Evolutionary conservation across 2,113 vertebrate genomes (phyloP), one percentile per base, ranked within the genome.

Genomic region (Sander vitreus): DNA sequence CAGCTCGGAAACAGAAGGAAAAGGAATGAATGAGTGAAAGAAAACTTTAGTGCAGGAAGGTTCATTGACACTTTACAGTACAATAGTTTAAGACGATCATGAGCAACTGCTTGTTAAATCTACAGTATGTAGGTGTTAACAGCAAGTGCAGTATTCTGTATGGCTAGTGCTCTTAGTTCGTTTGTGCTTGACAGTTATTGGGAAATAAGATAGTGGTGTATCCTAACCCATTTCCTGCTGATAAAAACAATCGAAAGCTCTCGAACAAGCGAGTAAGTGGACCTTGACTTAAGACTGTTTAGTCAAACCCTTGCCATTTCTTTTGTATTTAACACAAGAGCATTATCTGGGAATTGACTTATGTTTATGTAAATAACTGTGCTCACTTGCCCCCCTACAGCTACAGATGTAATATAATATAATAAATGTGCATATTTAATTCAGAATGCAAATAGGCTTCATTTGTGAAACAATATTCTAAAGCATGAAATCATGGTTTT

Each of bases 1-100:
- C 84, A 88, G 87, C 63, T 76, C 59, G 75, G 62, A 86, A 88
- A 88, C 59, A 84, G 64, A 73, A 71, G 72, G 48, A 79, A 55
- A 85, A 64, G 70, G 66, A 76, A 76, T 90, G 74, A 80, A 84
- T 30, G 70, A 81, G 78, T 68, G 74, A 75, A 83, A 60, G 69
- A 51, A 63, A 67, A 80, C 9, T 30, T 16, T 4, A 43, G n/a
- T 47, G 36, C 60, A 67, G 66, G 33, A 68, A 70, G 33, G 65
- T 70, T 67, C 27, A 67, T 36, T 50, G 60, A 73, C 25, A 79
- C 55, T 11, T 39, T 54, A 55, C 36, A 67, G 60, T 54, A 63
- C 7, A 73, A 13, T 15, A 48, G 27, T 67, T 63, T 75, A 53
- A 72, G 63, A 45, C 1, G 1, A 60, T 18, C 23, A 54, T 12